Evolutionary conservation across 2,113 vertebrate genomes (phyloP), one percentile per base, ranked within the genome.

Genomic region (Tachysurus fulvidraco): DNA sequence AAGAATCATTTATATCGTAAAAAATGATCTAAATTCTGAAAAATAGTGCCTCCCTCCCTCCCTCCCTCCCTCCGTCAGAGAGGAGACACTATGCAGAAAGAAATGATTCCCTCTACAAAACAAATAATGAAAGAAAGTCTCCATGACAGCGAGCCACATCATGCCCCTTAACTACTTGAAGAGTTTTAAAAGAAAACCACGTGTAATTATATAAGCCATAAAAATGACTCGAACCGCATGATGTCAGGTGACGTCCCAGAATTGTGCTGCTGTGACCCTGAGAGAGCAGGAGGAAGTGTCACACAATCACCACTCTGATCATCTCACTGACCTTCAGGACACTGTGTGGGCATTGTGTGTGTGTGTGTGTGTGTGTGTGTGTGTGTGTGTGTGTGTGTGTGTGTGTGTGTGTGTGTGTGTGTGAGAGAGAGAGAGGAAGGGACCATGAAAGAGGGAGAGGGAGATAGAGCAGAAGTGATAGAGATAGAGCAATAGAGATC

Each of bases 251-350:
- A 25, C 28, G 13, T 80, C 81, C 54, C 17, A 25, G 59, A 44
- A 3, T 23, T 52, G 62, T 62, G 50, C 64, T 64, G 85, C 41
- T 54, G 74, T 81, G 64, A 46, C 54, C 78, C 80, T 41, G 80
- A 83, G 5, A 80, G n/a, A 77, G 81, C 64, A 55, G 55, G 78
- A 67, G 30, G 23, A 83, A 14, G 28, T 54, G 54, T 57, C 54
- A 74, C 9, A 60, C 67, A 64, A 76, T 64, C 57, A 76, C 36
- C 13, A 11, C 55, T 86, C 81, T 83, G 76, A 83, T 83, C 88
- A 83, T 86, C 86, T 86, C n/a, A 73, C 41, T 89, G 74, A 89
- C 88, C 85, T 89, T 86, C 88, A 78, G 79, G 83, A 81, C 17
- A 74, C 28, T 46, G 85, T 67, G 84, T 65, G 74, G n/a, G n/a